Evolutionary conservation across 2,797 vertebrate species (phyloP), one percentile per base, ranked within the genome.

Genomic region (Rachycentron canadum): DNA sequence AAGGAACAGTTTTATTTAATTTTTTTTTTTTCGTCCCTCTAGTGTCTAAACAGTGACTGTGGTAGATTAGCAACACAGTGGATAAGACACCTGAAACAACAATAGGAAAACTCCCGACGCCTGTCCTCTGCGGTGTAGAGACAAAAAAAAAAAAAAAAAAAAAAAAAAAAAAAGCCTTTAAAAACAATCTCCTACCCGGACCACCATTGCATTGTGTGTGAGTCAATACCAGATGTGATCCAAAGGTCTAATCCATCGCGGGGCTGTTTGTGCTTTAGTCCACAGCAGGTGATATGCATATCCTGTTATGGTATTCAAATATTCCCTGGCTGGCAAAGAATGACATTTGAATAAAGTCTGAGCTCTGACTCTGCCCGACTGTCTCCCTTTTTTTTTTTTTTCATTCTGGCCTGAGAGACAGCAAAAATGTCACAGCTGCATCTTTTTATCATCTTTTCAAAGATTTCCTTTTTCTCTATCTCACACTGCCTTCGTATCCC

Each of bases 301-400:
- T 78, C 65, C 66, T 78, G 77, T 43, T 47, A 12, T 45, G 56
- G 62, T 73, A 81, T 85, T 81, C 82, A 88, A 77, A 86, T 83
- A 11, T 30, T 32, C 43, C 25, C 30, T 2, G 60, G 57, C n/a
- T 19, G n/a, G 56, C 64, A 36, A 16, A 40, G 61, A 84, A 28
- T 70, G 79, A 75, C 82, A 79, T 87, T 86, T 86, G 74, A 88
- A 84, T 86, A 43, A 58, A 68, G 76, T 0, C 63, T 50, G 70
- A 77, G 55, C 58, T 62, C 21, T 25, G 67, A 17, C 60, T 66
- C 6, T 19, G 43, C 19, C 43, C 21, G 43, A 21, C 45, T 60
- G 28, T 58, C 50, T 43, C 41, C 13, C 49, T 30, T 49, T 25
- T 40, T 53, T 76, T 9, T 40, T 30, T 49, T 25, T 40, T 53